A percentile compares a stretch with the other conserved stretches of the same genome.
Conservation (phyloP, 2,113 vertebrate species). For the Sarotherodon lohbergeri region DNA sequence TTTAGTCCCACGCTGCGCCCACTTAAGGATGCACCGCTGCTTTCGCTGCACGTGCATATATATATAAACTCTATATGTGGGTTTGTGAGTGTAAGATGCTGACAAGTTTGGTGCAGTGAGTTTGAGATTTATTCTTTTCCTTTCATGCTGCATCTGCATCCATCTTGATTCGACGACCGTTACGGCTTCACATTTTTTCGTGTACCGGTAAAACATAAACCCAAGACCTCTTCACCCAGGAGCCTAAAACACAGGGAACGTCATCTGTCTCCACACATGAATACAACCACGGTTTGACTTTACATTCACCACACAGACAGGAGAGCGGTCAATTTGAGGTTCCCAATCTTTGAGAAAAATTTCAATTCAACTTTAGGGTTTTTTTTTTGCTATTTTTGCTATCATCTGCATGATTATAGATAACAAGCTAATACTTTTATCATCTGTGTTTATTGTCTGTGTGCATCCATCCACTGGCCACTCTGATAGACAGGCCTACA, state of each 20-base stretch:
- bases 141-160: not conserved
- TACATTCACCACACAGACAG: not conserved
- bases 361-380: too few species aligned
- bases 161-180: not conserved
- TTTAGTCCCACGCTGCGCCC: constrained; percentile 24
- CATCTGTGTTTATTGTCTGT: too few species aligned
- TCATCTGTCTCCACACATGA: not conserved
- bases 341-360: not conserved
- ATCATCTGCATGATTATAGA: too few species aligned
- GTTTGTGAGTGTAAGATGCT: not conserved
- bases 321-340: not conserved
- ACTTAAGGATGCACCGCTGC: not conserved
- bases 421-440: too few species aligned
- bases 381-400: too few species aligned
- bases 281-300: not conserved
- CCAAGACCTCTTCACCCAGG: not conserved
- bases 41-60: not conserved
- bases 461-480: too few species aligned
- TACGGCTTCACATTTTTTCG: not conserved
- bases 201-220: not conserved
- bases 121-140: not conserved
- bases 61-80: not conserved
- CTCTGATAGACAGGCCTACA: too few species aligned
- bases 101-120: not conserved
- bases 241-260: not conserved